Evolutionary conservation across 2,888 invertebrate genomes (phyloP).

Genomic region (Perizoma flavofasciatum): DNA sequence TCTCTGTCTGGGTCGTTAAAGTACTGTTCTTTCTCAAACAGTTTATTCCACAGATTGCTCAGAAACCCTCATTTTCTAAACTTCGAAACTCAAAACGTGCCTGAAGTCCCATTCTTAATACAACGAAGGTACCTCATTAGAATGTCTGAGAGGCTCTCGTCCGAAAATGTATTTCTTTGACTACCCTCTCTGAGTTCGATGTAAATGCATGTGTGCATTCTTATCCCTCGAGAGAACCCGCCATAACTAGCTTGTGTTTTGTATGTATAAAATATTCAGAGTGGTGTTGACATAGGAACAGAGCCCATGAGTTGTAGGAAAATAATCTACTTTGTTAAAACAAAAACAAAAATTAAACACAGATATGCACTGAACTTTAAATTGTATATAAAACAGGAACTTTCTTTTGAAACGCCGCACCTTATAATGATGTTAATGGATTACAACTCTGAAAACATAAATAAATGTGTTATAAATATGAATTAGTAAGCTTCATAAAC

Average conservation of each 20-base stretch:
- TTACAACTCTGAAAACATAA: no score
- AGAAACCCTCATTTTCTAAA: constrained; percentile 18
- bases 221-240: constrained; percentile 39
- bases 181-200: constrained; percentile 59
- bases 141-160: constrained; percentile 67
- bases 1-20: no score
- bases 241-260: constrained; percentile 34
- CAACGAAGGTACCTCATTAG: constrained; percentile 61
- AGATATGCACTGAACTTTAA: no score
- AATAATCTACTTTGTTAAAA: neutral
- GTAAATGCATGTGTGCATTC: constrained; percentile 57
- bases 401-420: no score
- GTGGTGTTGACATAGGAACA: constrained; percentile 24
- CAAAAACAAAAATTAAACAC: neutral
- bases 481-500: no score
- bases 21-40: neutral
- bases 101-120: constrained; percentile 48
- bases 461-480: no score
- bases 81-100: constrained; percentile 30
- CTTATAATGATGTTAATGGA: no score
- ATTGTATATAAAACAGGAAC: no score
- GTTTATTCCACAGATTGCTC: neutral
- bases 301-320: no score
- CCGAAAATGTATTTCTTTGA: constrained; percentile 60
- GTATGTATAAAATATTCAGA: constrained; percentile 29